Base-by-base conservation (phyloP, 2,888 invertebrate species). In the Cataglyphis albicans region DNA sequence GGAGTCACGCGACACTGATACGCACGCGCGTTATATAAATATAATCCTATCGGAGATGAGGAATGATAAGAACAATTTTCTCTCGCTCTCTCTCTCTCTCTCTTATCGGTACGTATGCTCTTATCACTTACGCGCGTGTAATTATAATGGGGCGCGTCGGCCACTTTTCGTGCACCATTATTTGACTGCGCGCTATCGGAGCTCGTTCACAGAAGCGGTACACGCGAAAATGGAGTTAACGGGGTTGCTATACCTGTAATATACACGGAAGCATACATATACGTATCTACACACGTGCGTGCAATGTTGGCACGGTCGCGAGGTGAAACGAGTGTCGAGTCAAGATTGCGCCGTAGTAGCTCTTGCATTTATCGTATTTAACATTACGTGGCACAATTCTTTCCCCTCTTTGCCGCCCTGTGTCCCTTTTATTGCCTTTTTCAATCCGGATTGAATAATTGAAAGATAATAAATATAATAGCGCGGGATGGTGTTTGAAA, bases 151-250 rank as follows among this genome's bases (percentile, higher is more conserved):
- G 41, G 57, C 67, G 67, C 76, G 67, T 21, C 78, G 67, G 41
- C 75, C 59, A 73, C 63, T 74, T 81, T 75, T 81, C 75, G 74
- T 70, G 86, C 44, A 41, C 67, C 76, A 75, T 21, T 76, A 65
- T 63, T 65, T 75, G 72, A 68, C 81, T 81, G 67, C 70, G 65
- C 78, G 29, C 72, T 88, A 88, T 88, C 86, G 55, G 65, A 25
- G 52, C 61, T 52, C 65, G 86, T 81, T 81, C 55, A 52, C 48
- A 48, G 12, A 35, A 21, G 25, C 78, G 12, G 44, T 41, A 55
- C 75, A 85, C 70, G 76, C 70, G 73, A 86, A 76, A 38, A 70
- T 64, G 81, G 72, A 78, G 78, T 78, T 78, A 78, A 70, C 78
- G 78, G n/a, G n/a, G 57, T 59, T 78, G 57, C 78, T 67, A 65